These are phyloP conservation scores for Philotrypesis tridentata DNA, from an alignment of 1,140 invertebrate species.

Conservation along the genomic window DNA sequence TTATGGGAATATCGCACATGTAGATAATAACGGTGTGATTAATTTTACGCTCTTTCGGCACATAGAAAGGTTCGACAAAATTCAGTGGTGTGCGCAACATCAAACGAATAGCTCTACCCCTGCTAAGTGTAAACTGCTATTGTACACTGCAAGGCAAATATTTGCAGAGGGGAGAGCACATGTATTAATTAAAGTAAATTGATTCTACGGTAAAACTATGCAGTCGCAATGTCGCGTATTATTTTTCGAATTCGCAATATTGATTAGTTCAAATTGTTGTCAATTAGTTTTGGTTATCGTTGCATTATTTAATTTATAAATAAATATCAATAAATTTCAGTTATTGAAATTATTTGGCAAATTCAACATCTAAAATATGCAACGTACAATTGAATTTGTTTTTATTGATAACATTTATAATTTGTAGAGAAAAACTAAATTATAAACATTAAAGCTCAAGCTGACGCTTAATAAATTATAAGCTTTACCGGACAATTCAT, in stretches of 20 bases:
- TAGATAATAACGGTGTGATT: conserved; percentile 9
- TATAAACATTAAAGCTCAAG: no score
- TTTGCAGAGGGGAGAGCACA: not conserved
- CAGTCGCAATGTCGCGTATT: not conserved
- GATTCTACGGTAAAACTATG: not conserved
- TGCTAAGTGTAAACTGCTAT: conserved; percentile 4
- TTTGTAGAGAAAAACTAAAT: no score
- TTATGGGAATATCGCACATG: not conserved
- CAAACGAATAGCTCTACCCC: not conserved
- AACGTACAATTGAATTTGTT: no score
- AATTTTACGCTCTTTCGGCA: not conserved
- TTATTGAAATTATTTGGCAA: no score
- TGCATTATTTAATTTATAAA: no score
- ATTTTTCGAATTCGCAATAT: no score
- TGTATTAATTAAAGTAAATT: conserved; percentile 20
- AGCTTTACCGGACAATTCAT: not conserved
- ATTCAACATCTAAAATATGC: no score
- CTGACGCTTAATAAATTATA: conserved; percentile 12
- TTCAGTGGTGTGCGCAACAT: not conserved
- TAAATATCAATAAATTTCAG: no score
- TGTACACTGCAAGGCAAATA: not conserved
- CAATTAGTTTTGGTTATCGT: no score
- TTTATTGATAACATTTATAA: no score
- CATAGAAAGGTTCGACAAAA: not conserved
- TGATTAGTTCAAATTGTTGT: no score